These are phyloP conservation scores for Idaea biselata DNA, from an alignment of 2,888 invertebrate genomes.

Conservation along the genomic window DNA sequence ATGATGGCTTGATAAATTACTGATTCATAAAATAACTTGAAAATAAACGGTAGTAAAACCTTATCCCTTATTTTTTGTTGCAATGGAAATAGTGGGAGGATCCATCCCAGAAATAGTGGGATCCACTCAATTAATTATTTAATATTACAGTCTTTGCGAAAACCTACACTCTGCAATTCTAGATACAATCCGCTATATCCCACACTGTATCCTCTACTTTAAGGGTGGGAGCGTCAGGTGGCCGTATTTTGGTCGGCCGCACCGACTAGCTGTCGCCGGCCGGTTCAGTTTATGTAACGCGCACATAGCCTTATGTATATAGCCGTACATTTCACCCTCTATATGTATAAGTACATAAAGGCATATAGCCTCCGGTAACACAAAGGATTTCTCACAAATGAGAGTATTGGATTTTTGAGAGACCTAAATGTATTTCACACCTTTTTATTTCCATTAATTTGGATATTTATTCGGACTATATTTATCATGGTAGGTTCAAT, in stretches of 20 bases:
- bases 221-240: constrained; percentile 73
- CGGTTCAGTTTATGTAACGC: constrained; percentile 69
- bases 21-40: too few relatives aligned
- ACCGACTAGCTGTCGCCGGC: constrained; percentile 61
- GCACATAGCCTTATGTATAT: constrained; percentile 50
- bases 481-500: neutral
- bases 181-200: constrained; percentile 22
- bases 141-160: too few relatives aligned
- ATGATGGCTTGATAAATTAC: too few relatives aligned
- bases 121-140: too few relatives aligned
- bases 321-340: constrained; percentile 21
- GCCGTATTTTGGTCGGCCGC: constrained; percentile 74
- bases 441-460: neutral
- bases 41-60: too few relatives aligned
- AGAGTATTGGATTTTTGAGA: neutral
- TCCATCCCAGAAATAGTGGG: too few relatives aligned
- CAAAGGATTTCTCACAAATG: constrained; percentile 1
- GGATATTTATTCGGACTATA: neutral
- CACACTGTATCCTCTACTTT: constrained; percentile 18
- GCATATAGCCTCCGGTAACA: neutral
- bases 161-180: neutral
- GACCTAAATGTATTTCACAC: neutral
- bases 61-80: too few relatives aligned
- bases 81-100: too few relatives aligned
- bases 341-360: constrained; percentile 22